Conservation (phyloP, 2,113 vertebrate species). For the Limnothrissa miodon region DNA sequence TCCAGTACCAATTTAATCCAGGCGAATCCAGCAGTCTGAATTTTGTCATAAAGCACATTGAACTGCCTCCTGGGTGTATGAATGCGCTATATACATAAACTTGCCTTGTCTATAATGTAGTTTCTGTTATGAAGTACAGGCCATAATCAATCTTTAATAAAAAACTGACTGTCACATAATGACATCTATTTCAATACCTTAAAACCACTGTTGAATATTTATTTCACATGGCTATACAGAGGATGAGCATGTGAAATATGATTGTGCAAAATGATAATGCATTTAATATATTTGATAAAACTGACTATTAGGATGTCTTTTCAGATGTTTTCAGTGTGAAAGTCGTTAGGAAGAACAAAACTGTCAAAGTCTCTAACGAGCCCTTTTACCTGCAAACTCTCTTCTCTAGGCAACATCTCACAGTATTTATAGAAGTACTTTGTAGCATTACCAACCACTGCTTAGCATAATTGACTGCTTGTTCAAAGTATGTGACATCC, state of each 20-base stretch:
- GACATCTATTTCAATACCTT: background rate
- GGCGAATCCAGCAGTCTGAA: too few species aligned
- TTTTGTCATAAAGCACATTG: too few species aligned
- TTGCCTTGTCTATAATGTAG: too few species aligned
- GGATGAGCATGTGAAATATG: background rate
- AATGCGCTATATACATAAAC: too few species aligned
- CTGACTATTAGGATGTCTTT: background rate
- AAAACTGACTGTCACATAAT: background rate
- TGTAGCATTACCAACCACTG: background rate
- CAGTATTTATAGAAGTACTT: background rate
- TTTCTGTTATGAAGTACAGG: background rate
- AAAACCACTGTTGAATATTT: background rate
- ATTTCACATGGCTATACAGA: background rate
- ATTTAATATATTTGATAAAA: background rate
- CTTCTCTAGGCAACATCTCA: background rate
- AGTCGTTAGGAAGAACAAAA: background rate
- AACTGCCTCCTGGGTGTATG: too few species aligned
- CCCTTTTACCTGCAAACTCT: background rate
- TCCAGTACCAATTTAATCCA: too few species aligned
- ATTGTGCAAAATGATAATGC: background rate
- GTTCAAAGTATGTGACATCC: too few species aligned
- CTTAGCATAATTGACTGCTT: too few species aligned
- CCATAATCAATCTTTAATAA: background rate
- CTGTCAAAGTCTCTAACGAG: background rate
- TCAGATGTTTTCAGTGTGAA: background rate